phyloP scores from a whole-genome alignment of 2,113 vertebrate genomes.

The Pontoporia blainvillei region DNA sequence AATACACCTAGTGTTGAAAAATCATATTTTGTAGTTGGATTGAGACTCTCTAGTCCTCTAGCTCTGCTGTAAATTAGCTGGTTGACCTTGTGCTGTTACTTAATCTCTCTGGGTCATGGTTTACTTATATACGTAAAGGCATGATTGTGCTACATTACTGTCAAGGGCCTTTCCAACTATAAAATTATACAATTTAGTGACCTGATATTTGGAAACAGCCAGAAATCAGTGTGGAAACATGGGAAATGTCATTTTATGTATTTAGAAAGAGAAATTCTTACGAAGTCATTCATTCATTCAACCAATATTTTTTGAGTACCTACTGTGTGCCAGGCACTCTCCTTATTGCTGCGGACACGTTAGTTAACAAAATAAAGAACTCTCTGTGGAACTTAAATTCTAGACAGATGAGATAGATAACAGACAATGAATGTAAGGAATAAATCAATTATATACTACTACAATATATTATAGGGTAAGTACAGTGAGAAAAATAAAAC shows the following conservation, averaged over 20 bases:
- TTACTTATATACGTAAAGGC: conserved; percentile 20
- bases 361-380: not conserved
- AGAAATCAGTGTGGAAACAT: not conserved
- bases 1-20: not conserved
- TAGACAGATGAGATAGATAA: not conserved
- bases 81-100: not conserved
- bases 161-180: not conserved
- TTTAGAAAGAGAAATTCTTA: conserved; percentile 33
- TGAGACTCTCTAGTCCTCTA: not conserved
- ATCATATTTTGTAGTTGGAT: not conserved
- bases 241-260: not conserved
- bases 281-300: conserved; percentile 6
- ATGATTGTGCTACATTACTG: not conserved
- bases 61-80: conserved; percentile 14
- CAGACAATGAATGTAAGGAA: not conserved
- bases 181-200: conserved; percentile 1
- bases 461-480: not conserved
- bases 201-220: not conserved
- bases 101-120: conserved; percentile 1
- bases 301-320: not conserved
- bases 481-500: not conserved
- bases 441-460: not conserved
- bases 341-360: not conserved
- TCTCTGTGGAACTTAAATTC: not conserved
- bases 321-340: not conserved